A percentile compares a stretch with the other conserved stretches of the same genome.
Evolutionary conservation across 2,888 invertebrate genomes (phyloP).

Genomic region (Drosophila mettleri): DNA sequence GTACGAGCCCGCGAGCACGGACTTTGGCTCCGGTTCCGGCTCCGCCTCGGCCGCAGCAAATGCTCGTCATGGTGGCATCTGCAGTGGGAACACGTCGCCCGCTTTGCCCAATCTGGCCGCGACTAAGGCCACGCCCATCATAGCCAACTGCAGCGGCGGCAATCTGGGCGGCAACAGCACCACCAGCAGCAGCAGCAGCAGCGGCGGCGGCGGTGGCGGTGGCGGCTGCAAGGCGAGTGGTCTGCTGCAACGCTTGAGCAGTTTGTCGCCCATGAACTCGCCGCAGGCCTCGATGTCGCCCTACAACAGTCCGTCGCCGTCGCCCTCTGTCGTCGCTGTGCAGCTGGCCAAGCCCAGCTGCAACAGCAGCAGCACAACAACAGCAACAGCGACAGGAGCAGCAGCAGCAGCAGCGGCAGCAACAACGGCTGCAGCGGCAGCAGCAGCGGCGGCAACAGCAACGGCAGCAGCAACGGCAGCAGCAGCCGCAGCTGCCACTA

Average conservation of each 20-base stretch:
- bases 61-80: constrained; percentile 53
- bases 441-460: constrained; percentile 9
- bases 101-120: constrained; percentile 84
- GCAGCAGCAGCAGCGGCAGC: constrained; percentile 5
- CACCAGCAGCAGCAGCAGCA: constrained; percentile 18
- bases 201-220: constrained; percentile 29
- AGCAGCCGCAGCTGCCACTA: constrained; percentile 72
- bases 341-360: constrained; percentile 52
- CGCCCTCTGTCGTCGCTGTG: constrained; percentile 76
- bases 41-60: constrained; percentile 11
- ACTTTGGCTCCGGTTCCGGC: constrained; percentile 48
- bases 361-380: constrained; percentile 1
- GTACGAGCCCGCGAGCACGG: constrained; percentile 87
- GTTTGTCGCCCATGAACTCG: constrained; percentile 85
- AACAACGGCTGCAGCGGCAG: constrained; percentile 4
- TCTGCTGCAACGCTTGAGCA: constrained; percentile 82
- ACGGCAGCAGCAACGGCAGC: constrained; percentile 25
- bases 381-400: constrained; percentile 6
- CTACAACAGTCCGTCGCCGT: constrained; percentile 84
- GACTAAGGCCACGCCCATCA: constrained; percentile 73
- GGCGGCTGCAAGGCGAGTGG: constrained; percentile 55
- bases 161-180: constrained; percentile 30
- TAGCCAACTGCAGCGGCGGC: constrained; percentile 58
- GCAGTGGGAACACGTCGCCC: constrained; percentile 80
- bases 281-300: constrained; percentile 85